Conservation (phyloP, 2,888 invertebrate genomes). For the Gnatocerus cornutus region DNA sequence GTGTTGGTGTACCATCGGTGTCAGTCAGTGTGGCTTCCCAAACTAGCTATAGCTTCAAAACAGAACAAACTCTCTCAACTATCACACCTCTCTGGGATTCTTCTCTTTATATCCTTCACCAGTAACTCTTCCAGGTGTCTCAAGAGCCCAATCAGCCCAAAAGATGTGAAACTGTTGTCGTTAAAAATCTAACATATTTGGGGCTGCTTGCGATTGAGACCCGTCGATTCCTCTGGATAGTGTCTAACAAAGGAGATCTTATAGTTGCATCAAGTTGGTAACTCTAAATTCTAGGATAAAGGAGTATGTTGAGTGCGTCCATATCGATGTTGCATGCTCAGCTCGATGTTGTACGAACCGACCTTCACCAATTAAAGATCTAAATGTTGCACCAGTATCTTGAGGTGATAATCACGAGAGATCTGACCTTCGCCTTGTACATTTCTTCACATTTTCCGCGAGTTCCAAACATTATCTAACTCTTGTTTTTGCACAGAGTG, state of each 20-base stretch:
- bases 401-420: conserved; percentile 35
- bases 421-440: conserved; percentile 35
- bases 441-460: conserved; percentile 13
- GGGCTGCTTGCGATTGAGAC: not conserved
- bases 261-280: conserved; percentile 42
- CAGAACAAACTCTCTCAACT: conserved; percentile 36
- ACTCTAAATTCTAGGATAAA: conserved; percentile 31
- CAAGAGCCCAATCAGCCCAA: not conserved
- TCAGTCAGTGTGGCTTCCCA: conserved; percentile 51
- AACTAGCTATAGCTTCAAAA: conserved; percentile 44
- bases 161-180: not conserved
- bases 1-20: conserved; percentile 61
- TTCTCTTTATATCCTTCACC: conserved; percentile 32
- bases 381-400: conserved; percentile 53
- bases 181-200: not conserved
- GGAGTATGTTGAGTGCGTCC: conserved; percentile 22
- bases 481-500: conserved; percentile 59
- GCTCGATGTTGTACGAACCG: conserved; percentile 35
- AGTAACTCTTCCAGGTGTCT: not conserved
- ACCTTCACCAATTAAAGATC: conserved; percentile 47
- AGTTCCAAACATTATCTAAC: conserved; percentile 2
- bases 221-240: conserved; percentile 28
- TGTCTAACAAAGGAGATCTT: conserved; percentile 24
- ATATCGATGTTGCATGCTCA: conserved; percentile 38
- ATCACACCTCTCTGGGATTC: conserved; percentile 32